Evolutionary conservation across 2,888 invertebrate species (phyloP), one percentile per base, ranked within the genome.

Genomic region (Blastobasis lacticolella): DNA sequence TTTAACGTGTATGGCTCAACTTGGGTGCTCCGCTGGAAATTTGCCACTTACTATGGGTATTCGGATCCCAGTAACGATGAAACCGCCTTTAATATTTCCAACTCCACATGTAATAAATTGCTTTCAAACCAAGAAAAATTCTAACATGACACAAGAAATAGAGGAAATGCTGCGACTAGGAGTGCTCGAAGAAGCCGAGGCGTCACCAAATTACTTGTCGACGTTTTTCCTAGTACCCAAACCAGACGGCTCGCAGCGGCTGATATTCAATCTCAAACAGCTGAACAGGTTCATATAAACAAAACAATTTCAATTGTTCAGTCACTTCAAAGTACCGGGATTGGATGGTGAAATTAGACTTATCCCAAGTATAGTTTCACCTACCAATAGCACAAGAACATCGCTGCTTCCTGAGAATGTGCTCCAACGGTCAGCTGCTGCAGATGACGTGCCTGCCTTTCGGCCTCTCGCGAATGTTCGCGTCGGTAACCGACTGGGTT

Each of bases 381-480:
- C n/a, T 60, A 4, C 56, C 58, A 0, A 52, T 57, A 4, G 42
- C 48, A 0, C 23, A 38, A 6, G 38, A 47, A 4, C 58, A 63
- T 40, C 55, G 58, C 36, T 36, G 57, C 5, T 63, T 61, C 42
- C 49, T 60, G 45, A 48, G 55, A 37, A 38, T 58, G n/a, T 52
- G 37, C 38, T 59, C 56, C 51, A 9, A 53, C 5, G 10, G 40
- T 40, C 10, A 49, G 38, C 42, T 57, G 5, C 49, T 55, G 4
- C 59, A 59, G 49, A 55, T 58, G 64, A 61, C 6, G 57, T 69
- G 5, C 53, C 61, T 0, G 58, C 53, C n/a, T n/a, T n/a, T n/a
- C n/a, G n/a, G n/a, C n/a, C n/a, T n/a, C n/a, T n/a, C 64, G 0
- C 46, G 52, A 42, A 55, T 53, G 7, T 67, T 66, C 50, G 54